phyloP scores from a whole-genome alignment of 2,888 invertebrate species.

The Machimus atricapillus region DNA sequence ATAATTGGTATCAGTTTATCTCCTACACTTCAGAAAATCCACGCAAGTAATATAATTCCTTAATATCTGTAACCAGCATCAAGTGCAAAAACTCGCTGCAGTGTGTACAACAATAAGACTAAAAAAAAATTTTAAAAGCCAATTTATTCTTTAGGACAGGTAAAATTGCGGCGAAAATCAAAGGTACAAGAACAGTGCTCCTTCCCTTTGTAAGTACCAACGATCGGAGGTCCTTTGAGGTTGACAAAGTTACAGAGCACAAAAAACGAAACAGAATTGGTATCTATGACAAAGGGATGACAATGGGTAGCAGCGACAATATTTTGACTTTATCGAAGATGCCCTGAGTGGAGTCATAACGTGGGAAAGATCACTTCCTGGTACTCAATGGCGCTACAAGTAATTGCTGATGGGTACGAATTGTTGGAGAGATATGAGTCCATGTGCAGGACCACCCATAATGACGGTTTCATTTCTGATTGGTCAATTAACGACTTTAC shows the following conservation, averaged over 20 bases:
- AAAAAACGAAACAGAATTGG: neutral
- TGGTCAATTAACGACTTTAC: neutral
- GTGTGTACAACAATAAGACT: neutral
- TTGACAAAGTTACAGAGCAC: neutral
- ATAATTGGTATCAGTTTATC: neutral
- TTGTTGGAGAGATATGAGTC: neutral
- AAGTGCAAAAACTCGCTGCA: neutral
- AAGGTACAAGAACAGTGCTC: neutral
- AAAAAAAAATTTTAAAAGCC: neutral
- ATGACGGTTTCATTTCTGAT: neutral
- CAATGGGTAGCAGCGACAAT: neutral
- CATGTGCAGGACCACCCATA: neutral
- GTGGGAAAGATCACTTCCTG: conserved; percentile 13
- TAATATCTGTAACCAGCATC: neutral
- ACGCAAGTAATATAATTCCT: neutral
- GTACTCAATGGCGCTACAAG: conserved; percentile 9
- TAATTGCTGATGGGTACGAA: neutral
- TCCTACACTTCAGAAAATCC: neutral
- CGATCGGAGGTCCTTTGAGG: conserved; percentile 9
- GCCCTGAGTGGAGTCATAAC: neutral
- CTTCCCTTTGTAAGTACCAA: neutral
- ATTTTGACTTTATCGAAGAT: conserved; percentile 3
- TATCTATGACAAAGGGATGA: neutral
- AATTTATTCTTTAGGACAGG: neutral
- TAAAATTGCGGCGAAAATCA: neutral